Evolutionary conservation across 1,140 invertebrate genomes (phyloP), one percentile per base, ranked within the genome.

Genomic region (Centruroides vittatus): DNA sequence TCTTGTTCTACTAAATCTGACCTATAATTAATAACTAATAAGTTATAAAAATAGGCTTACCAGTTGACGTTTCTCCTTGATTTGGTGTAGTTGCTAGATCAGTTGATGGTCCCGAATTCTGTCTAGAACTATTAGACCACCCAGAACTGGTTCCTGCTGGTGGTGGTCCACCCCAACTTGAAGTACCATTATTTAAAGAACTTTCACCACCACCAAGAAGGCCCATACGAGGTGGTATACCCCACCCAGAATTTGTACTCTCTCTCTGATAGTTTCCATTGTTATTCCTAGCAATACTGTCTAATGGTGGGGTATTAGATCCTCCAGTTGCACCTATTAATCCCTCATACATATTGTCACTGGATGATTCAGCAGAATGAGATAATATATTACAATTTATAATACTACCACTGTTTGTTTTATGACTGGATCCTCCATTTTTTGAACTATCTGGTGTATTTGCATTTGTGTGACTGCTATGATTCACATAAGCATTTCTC

Each of bases 161-260:
- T 51, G 61, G 65, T 50, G 82, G 80, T 55, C 83, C 80, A 55
- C 70, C 68, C 73, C 72, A 73, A 41, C 53, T 48, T n/a, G 57
- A 58, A 35, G n/a, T 55, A 23, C 81, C 81, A 66, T 80, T 83
- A 70, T 84, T 86, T 55, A 87, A 78, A 35, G 85, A 86, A 72
- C 81, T 86, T 71, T 88, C 86, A 48, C 86, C 86, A 35, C 86
- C 86, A 53, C 86, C 86, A 52, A 78, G 75, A n/a, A 88, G 75
- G 58, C 84, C 78, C 62, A 85, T 70, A 46, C 76, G 72, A 48
- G 80, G 78, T 23, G 82, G 79, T 4, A 57, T 48, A 23, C 59
- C 53, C 35, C 59, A 55, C 4, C 58, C n/a, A 12, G 48, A n/a
- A 13, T 41, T 23, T 13, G 13, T 46, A 11, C 48, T 12, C 6